Percentiles rank a stretch among this genome's conserved stretches.
Evolutionary conservation across 2,797 vertebrate species (phyloP).

Genomic region (Perdix hodgsoniae): DNA sequence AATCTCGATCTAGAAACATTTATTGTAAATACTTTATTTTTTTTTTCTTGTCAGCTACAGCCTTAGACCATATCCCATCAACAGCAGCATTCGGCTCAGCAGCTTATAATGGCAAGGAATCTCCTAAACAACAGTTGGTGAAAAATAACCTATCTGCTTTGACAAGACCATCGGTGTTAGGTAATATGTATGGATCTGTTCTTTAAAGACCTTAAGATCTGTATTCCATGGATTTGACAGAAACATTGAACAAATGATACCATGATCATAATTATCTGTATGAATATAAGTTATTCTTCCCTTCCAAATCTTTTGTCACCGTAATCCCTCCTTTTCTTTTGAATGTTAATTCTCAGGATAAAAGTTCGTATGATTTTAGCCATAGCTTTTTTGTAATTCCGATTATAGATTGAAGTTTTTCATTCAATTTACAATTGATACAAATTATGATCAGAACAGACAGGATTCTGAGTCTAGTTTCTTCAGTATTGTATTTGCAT

Average conservation of each 20-base stretch:
- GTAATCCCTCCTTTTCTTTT: neutral
- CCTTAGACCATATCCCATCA: slow-evolving; percentile 56
- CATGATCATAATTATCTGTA: neutral
- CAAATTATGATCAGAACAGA: neutral
- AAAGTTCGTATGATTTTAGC: neutral
- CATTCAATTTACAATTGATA: neutral
- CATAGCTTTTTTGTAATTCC: neutral
- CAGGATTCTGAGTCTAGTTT: neutral
- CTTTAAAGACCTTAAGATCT: neutral
- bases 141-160: slow-evolving; percentile 66
- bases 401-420: neutral
- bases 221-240: neutral
- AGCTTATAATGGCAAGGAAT: slow-evolving; percentile 80
- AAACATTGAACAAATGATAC: neutral
- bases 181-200: slow-evolving; percentile 58
- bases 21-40: neutral
- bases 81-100: slow-evolving; percentile 6
- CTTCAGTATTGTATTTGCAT: neutral
- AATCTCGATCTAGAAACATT: neutral
- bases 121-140: slow-evolving; percentile 72
- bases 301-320: neutral
- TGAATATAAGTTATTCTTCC: neutral
- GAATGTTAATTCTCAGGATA: neutral
- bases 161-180: slow-evolving; percentile 76
- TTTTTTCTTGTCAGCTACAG: slow-evolving; percentile 49